Percentiles rank a stretch among this genome's conserved stretches.
Conservation (phyloP, 1,140 invertebrate species). For the Drosophila ercepeae region DNA sequence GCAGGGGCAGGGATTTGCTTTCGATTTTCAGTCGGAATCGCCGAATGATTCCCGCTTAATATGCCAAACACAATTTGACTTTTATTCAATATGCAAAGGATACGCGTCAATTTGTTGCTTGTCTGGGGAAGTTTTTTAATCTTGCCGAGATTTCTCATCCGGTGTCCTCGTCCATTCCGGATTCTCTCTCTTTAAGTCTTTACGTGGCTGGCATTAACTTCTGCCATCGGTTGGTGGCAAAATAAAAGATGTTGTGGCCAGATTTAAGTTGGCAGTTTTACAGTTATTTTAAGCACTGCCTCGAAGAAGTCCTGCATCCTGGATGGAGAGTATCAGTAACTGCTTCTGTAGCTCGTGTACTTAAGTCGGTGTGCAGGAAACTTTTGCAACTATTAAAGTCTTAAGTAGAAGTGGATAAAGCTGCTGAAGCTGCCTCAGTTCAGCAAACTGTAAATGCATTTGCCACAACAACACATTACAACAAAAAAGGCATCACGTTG, state of each 20-base stretch:
- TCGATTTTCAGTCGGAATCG: conserved; percentile 52
- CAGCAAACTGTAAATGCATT: conserved; percentile 59
- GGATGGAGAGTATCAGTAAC: conserved; percentile 31
- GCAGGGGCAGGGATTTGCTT: conserved; percentile 52
- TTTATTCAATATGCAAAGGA: conserved; percentile 80
- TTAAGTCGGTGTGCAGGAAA: conserved; percentile 67
- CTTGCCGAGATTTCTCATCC: conserved; percentile 16
- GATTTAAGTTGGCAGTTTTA: conserved; percentile 82
- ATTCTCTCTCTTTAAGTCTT: conserved; percentile 28
- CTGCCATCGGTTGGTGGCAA: conserved; percentile 50
- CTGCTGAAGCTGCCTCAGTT: conserved; percentile 28
- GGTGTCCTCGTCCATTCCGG: background rate
- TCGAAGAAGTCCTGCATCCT: conserved; percentile 16
- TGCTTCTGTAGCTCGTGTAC: conserved; percentile 66
- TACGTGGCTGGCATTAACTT: conserved; percentile 64
- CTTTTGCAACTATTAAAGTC: conserved; percentile 83
- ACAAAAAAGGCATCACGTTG: conserved; percentile 40
- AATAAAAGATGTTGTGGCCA: conserved; percentile 79
- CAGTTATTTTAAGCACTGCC: conserved; percentile 75
- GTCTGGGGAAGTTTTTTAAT: conserved; percentile 66
- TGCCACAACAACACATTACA: conserved; percentile 18
- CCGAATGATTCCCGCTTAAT: conserved; percentile 62
- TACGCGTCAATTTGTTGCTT: conserved; percentile 72
- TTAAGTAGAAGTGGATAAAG: conserved; percentile 74
- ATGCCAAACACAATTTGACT: conserved; percentile 80